phyloP scores from a whole-genome alignment of 2,113 vertebrate species.

The Oxyura jamaicensis region DNA sequence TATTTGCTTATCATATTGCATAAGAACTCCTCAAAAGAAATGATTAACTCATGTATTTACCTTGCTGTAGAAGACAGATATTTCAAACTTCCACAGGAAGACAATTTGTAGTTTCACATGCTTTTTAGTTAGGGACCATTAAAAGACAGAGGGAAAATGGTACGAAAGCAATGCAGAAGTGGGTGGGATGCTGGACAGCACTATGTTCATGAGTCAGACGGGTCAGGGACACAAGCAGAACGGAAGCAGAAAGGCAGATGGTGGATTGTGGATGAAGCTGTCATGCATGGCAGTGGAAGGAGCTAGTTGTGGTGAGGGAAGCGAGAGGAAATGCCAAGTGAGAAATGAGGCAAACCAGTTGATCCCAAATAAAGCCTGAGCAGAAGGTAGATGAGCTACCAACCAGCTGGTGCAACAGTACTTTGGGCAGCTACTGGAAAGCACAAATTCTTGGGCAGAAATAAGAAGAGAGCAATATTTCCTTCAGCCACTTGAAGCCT shows the following conservation, averaged over 20 bases:
- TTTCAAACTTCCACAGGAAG: background rate
- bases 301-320: background rate
- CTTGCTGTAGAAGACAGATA: background rate
- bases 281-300: background rate
- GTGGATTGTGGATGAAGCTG: background rate
- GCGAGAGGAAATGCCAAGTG: background rate
- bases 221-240: background rate
- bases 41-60: background rate
- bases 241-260: background rate
- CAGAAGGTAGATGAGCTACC: background rate
- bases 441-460: background rate
- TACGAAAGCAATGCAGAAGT: background rate
- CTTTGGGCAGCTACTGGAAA: background rate
- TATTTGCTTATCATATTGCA: background rate
- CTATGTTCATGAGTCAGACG: background rate
- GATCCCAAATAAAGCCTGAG: background rate
- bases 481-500: background rate
- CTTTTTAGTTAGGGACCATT: background rate
- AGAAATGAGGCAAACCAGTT: background rate
- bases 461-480: background rate
- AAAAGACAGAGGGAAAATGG: background rate
- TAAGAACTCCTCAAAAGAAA: background rate
- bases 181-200: background rate
- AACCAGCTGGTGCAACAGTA: background rate
- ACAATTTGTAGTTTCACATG: background rate